These are phyloP conservation scores for Schrankia costaestrigalis DNA, from an alignment of 2,888 invertebrate species.

Conservation along the genomic window DNA sequence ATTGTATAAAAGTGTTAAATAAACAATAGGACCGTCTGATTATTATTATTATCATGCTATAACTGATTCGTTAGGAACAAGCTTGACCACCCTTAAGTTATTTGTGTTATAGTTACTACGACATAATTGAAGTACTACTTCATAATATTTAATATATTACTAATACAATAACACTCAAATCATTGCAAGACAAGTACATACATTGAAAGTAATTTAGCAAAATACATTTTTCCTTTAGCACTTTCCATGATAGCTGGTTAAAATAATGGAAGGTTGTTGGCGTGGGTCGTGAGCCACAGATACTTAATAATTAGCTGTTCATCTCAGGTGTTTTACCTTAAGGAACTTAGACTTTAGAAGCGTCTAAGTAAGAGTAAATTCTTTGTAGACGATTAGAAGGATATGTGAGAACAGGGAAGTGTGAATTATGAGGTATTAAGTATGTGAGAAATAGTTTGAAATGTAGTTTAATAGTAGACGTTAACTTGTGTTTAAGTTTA, in stretches of 20 bases:
- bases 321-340: slow-evolving; percentile 15
- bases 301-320: slow-evolving; percentile 26
- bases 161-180: too few relatives aligned
- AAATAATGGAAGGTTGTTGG: slow-evolving; percentile 28
- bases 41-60: too few relatives aligned
- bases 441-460: background rate
- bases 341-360: slow-evolving; percentile 4
- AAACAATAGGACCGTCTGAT: too few relatives aligned
- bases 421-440: background rate
- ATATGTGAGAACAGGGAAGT: slow-evolving; percentile 5
- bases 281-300: slow-evolving; percentile 23
- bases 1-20: too few relatives aligned
- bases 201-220: slow-evolving; percentile 5
- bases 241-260: slow-evolving; percentile 25
- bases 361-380: slow-evolving; percentile 8
- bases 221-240: slow-evolving; percentile 18
- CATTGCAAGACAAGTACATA: too few relatives aligned
- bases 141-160: too few relatives aligned
- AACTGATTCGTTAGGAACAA: too few relatives aligned
- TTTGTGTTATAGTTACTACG: too few relatives aligned
- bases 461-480: too few relatives aligned
- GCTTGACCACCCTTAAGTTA: too few relatives aligned
- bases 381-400: slow-evolving; percentile 18
- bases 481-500: too few relatives aligned
- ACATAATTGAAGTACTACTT: too few relatives aligned